Conservation (phyloP, 2,888 invertebrate species). For the Drosophila pseudotalamancana region DNA sequence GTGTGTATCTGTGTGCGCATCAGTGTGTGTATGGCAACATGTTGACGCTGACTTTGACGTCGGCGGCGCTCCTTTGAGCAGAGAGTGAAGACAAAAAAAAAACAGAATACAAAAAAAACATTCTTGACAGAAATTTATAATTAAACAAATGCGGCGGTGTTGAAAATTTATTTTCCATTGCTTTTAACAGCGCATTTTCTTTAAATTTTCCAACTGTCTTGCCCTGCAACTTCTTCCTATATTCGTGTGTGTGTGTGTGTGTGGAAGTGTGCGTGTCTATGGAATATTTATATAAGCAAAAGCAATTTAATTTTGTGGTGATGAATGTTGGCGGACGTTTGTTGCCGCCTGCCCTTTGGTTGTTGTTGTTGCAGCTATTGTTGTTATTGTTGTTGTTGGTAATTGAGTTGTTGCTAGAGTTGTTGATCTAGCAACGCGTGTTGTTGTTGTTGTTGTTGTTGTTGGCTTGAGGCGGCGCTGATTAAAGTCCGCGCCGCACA, state of each 20-base stretch:
- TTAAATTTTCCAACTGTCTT: constrained; percentile 69
- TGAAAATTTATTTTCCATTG: constrained; percentile 73
- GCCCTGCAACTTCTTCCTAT: neutral
- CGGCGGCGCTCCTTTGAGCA: constrained; percentile 75
- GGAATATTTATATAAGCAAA: constrained; percentile 72
- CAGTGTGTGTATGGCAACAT: constrained; percentile 60
- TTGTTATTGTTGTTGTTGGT: constrained; percentile 59
- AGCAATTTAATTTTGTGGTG: constrained; percentile 76
- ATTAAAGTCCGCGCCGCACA: constrained; percentile 66
- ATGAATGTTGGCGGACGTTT: constrained; percentile 71
- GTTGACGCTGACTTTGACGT: constrained; percentile 59
- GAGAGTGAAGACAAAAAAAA: constrained; percentile 1
- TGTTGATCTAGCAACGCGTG: constrained; percentile 49
- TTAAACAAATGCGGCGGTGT: constrained; percentile 75
- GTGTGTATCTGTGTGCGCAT: constrained; percentile 5
- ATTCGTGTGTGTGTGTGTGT: neutral
- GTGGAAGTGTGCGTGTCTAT: constrained; percentile 1
- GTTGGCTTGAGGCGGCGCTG: constrained; percentile 62
- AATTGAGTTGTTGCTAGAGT: constrained; percentile 70
- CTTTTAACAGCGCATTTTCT: constrained; percentile 72
- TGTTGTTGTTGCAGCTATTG: neutral
- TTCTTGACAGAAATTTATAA: constrained; percentile 78
- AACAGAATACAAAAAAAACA: constrained; percentile 33
- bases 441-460: constrained; percentile 26
- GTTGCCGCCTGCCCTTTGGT: constrained; percentile 33